These are phyloP conservation scores for Spea bombifrons DNA, from an alignment of 2,113 vertebrate species.

Conservation along the genomic window DNA sequence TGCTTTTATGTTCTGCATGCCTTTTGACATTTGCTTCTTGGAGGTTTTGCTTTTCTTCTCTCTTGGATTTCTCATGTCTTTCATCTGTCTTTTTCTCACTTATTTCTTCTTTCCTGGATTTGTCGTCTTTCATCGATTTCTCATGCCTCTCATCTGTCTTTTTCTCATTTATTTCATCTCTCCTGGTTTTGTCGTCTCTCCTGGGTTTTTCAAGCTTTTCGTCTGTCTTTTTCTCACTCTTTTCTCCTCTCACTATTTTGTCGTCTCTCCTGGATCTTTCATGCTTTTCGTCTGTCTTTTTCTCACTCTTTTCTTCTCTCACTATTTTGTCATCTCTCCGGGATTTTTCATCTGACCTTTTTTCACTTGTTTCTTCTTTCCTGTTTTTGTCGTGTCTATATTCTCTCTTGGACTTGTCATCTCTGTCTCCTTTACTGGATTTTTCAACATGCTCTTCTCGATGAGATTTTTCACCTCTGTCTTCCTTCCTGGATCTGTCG, in stretches of 20 bases:
- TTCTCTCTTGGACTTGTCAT: neutral
- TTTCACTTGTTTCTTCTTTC: constrained; percentile 53
- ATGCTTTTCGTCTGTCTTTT: neutral
- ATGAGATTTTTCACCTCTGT: constrained; percentile 13
- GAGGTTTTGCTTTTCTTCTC: constrained; percentile 43
- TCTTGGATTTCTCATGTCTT: constrained; percentile 16
- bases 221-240: neutral
- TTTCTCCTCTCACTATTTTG: constrained; percentile 22
- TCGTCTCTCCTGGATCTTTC: constrained; percentile 58
- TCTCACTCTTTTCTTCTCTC: neutral
- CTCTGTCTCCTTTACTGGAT: neutral
- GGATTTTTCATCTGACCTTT: neutral
- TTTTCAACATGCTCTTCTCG: neutral
- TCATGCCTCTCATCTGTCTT: constrained; percentile 11
- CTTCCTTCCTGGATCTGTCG: constrained; percentile 49
- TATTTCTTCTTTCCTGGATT: constrained; percentile 19
- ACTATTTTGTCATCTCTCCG: neutral
- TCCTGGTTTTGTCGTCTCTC: constrained; percentile 1
- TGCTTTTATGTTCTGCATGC: constrained; percentile 48
- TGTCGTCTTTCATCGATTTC: constrained; percentile 30
- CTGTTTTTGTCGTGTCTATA: constrained; percentile 49
- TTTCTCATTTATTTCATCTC: neutral
- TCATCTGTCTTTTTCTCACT: constrained; percentile 18
- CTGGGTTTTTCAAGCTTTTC: neutral
- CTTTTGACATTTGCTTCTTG: constrained; percentile 42